A percentile compares a stretch with the other conserved stretches of the same genome.
Evolutionary conservation across 1,140 invertebrate genomes (phyloP).

Genomic region (Radopholus similis): DNA sequence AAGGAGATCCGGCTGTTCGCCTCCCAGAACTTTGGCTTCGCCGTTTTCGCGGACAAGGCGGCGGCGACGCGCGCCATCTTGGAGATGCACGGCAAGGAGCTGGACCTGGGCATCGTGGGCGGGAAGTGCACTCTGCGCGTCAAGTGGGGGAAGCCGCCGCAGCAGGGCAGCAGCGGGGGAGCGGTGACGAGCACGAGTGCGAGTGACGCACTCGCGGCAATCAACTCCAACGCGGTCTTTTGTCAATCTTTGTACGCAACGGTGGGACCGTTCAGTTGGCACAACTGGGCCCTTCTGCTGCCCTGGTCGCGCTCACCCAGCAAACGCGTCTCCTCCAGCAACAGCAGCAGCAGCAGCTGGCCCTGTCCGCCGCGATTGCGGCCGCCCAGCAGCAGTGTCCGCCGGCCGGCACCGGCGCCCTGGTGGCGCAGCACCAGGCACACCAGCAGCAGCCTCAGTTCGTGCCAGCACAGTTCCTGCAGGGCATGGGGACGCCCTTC

Average conservation of each 20-base stretch:
- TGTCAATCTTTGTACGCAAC: not conserved
- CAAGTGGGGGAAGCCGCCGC: constrained; percentile 6
- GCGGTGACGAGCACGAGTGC: not conserved
- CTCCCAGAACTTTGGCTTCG: constrained; percentile 96
- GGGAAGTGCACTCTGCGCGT: constrained; percentile 14
- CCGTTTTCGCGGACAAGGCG: constrained; percentile 92
- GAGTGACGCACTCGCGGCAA: not conserved
- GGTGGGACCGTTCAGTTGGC: not conserved
- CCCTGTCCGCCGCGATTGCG: not conserved
- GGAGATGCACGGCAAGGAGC: constrained; percentile 25
- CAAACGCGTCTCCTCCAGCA: not conserved
- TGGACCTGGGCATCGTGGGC: constrained; percentile 12
- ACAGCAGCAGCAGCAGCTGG: constrained; percentile 7
- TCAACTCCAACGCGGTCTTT: not conserved
- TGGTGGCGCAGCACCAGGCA: not conserved
- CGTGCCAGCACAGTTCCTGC: no score
- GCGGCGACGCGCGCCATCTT: constrained; percentile 19
- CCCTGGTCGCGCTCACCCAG: not conserved
- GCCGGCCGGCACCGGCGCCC: not conserved
- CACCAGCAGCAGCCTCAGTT: not conserved
- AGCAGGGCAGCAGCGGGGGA: constrained; percentile 6
- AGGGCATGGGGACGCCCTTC: no score
- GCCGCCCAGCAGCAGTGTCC: constrained; percentile 6
- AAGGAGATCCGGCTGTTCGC: constrained; percentile 98
- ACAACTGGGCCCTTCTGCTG: not conserved